Percentiles rank a stretch among this genome's conserved stretches.
These are phyloP conservation scores for Ptilodon capucinus DNA, from an alignment of 2,888 invertebrate species.

Conservation along the genomic window DNA sequence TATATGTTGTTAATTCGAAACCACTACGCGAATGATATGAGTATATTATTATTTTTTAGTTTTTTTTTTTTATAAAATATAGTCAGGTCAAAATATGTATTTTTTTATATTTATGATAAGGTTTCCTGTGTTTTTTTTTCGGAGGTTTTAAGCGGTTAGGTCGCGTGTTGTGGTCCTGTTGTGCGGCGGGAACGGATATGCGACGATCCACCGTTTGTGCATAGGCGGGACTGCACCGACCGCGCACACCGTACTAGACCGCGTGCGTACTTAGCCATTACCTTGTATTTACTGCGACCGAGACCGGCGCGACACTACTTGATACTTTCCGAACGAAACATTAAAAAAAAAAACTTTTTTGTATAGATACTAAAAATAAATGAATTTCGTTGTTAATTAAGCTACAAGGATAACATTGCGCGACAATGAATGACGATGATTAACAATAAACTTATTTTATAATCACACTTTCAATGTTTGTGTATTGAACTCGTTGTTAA, in stretches of 20 bases:
- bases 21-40: constrained; percentile 48
- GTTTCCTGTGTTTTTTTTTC: constrained; percentile 62
- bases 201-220: constrained; percentile 80
- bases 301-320: constrained; percentile 51
- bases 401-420: no score
- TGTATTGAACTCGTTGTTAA: no score
- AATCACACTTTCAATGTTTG: no score
- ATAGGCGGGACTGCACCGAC: constrained; percentile 82
- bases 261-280: constrained; percentile 83
- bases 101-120: constrained; percentile 33
- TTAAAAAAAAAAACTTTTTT: background rate
- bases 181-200: constrained; percentile 70
- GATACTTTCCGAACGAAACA: constrained; percentile 48
- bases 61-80: constrained; percentile 62
- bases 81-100: constrained; percentile 66
- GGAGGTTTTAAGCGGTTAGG: constrained; percentile 73
- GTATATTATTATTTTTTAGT: constrained; percentile 53
- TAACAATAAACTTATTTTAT: no score
- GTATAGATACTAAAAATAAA: no score
- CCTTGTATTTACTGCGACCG: constrained; percentile 81
- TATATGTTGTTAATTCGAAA: constrained; percentile 30
- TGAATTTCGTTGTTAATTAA: no score
- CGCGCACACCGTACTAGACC: constrained; percentile 80
- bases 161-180: constrained; percentile 72
- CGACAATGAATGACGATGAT: no score